Percentiles rank a stretch among this genome's conserved stretches.
phyloP scores from a whole-genome alignment of 2,888 invertebrate genomes.

The Machimus atricapillus region DNA sequence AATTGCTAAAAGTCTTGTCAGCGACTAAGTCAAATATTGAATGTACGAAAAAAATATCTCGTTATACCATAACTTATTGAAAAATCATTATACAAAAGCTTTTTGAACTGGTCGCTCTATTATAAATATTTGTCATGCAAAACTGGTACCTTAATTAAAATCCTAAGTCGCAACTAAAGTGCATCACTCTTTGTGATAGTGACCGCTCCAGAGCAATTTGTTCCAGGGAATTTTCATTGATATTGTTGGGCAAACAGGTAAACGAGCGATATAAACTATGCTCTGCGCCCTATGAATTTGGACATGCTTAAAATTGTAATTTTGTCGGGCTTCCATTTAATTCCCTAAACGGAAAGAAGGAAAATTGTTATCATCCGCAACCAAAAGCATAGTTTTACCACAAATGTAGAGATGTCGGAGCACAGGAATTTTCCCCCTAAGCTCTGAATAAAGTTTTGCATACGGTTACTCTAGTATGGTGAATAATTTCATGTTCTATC shows the following conservation, averaged over 20 bases:
- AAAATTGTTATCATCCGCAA: slow-evolving; percentile 37
- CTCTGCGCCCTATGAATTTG: slow-evolving; percentile 15
- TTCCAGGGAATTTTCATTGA: not conserved
- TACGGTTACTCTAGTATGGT: not conserved
- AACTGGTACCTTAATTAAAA: not conserved
- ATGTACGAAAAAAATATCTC: too few species aligned
- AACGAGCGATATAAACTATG: slow-evolving; percentile 3
- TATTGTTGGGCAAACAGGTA: slow-evolving; percentile 22
- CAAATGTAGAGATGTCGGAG: slow-evolving; percentile 27
- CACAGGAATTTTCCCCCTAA: not conserved
- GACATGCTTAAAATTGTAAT: slow-evolving; percentile 17
- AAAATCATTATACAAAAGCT: not conserved
- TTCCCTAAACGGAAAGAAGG: slow-evolving; percentile 33
- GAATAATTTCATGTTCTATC: slow-evolving; percentile 37
- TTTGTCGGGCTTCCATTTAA: slow-evolving; percentile 22
- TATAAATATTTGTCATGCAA: not conserved
- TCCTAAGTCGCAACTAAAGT: not conserved
- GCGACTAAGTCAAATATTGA: too few species aligned
- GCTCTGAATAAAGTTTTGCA: slow-evolving; percentile 31
- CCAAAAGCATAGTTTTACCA: slow-evolving; percentile 15
- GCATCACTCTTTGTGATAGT: not conserved
- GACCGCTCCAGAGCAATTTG: not conserved
- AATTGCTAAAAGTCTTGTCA: too few species aligned
- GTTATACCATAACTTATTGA: too few species aligned
- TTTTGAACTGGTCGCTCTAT: too few species aligned